These are phyloP conservation scores for Pterostichus madidus DNA, from an alignment of 2,888 invertebrate genomes.

Conservation along the genomic window DNA sequence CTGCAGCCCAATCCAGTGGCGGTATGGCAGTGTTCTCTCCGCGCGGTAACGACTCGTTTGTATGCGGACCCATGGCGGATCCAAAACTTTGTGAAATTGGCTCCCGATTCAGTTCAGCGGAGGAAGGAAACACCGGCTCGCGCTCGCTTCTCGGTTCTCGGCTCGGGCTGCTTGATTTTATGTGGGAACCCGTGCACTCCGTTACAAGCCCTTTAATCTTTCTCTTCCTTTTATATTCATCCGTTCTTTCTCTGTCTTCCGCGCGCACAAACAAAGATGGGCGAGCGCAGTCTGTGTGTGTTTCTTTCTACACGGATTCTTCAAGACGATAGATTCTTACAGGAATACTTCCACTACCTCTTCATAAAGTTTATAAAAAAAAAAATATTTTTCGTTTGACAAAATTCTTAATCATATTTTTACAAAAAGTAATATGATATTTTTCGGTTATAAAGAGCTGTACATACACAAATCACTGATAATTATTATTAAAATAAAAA, in stretches of 20 bases:
- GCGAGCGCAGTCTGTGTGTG: not conserved
- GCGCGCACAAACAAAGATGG: slow-evolving; percentile 9
- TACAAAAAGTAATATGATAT: no score
- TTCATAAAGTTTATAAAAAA: not conserved
- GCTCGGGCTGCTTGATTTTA: slow-evolving; percentile 60
- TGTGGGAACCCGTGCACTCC: slow-evolving; percentile 70
- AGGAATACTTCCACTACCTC: not conserved
- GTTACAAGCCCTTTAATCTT: slow-evolving; percentile 77
- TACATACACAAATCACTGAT: no score
- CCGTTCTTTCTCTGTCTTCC: slow-evolving; percentile 81
- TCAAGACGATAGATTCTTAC: slow-evolving; percentile 53
- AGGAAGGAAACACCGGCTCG: slow-evolving; percentile 75
- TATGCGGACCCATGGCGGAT: slow-evolving; percentile 77
- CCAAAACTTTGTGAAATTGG: slow-evolving; percentile 80
- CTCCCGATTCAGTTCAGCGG: slow-evolving; percentile 79
- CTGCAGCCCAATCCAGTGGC: slow-evolving; percentile 71
- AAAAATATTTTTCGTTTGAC: no score
- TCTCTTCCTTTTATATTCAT: slow-evolving; percentile 83
- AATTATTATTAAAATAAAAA: no score
- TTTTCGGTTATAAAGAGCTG: no score
- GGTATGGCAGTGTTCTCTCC: slow-evolving; percentile 73
- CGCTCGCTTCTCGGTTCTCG: not conserved
- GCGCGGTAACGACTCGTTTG: slow-evolving; percentile 76
- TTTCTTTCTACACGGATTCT: slow-evolving; percentile 40
- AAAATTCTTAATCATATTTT: no score